Base-by-base conservation (phyloP, 64 coral and sea anemone genomes). In the Trachythela sp. region DNA sequence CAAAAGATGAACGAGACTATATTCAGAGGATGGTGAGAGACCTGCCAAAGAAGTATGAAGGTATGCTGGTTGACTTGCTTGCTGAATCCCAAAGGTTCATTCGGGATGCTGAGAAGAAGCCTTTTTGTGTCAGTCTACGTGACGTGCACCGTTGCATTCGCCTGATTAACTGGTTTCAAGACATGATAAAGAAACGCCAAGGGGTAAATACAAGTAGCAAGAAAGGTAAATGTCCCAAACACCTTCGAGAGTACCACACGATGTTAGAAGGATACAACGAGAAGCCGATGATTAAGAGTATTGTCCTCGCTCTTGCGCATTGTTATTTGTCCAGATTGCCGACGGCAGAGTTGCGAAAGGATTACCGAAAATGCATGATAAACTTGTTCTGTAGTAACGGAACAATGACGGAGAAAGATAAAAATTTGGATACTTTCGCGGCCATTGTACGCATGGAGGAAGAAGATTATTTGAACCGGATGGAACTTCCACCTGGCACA, bases 111-210 rank as follows among this genome's bases (percentile, higher is more conserved):
- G 95, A 94, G 10, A 88, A 84, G 40, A 97, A 60, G 48, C 87
- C 77, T 0, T 97, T 90, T 72, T 97, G 95, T 90, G 95, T 97
- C 27, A 97, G 95, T 85, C 90, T 97, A 24, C 84, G 95, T 84
- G 95, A 97, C 70, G 88, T 90, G 7, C 86, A 92, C 39, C 90
- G 95, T 30, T 90, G 92, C 49, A 94, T 91, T 51, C 60, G 90
- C 48, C 88, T 97, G 32, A 90, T 97, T n/a, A 72, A n/a, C 0
- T 97, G 95, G 95, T 97, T 97, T 48, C 8, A 84, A 9, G 7
- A 89, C 3, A 94, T 77, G 15, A 51, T 92, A 0, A 15, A 59
- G 29, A 54, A 90, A 9, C 84, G 90, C 41, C 39, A 2, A 76
- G 22, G 54, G 8, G 36, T 40, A 72, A 36, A 27, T 4, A 48